Percentiles rank a stretch among this genome's conserved stretches.
phyloP scores from a whole-genome alignment of 2,797 vertebrate species.

The Lutjanus campechanus region DNA sequence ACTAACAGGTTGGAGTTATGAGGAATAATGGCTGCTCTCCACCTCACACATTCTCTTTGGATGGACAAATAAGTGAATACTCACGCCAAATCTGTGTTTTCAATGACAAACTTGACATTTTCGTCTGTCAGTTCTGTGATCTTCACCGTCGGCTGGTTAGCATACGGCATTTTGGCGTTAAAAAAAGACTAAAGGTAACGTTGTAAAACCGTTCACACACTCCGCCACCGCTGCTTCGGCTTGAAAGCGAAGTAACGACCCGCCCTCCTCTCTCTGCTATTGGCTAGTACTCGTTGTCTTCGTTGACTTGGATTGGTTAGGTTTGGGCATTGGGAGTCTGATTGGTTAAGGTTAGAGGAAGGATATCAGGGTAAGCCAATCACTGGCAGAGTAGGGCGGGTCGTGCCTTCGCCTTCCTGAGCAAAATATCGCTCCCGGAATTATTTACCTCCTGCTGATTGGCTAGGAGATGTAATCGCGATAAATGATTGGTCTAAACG shows the following conservation, averaged over 20 bases:
- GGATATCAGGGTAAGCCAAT: no score
- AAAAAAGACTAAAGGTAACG: not conserved
- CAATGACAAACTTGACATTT: conserved; percentile 98
- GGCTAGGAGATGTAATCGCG: not conserved
- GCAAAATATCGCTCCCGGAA: not conserved
- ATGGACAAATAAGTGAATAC: conserved; percentile 45
- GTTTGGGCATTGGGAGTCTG: no score
- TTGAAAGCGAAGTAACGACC: not conserved
- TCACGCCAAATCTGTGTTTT: conserved; percentile 97
- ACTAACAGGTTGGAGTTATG: no score
- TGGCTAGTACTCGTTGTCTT: no score
- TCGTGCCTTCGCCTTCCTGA: no score
- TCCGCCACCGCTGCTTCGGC: not conserved
- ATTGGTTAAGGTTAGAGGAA: no score
- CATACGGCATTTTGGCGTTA: conserved; percentile 90
- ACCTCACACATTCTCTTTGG: not conserved
- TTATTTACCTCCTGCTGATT: conserved; percentile 36
- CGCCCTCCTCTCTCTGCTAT: no score
- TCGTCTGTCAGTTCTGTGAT: conserved; percentile 96
- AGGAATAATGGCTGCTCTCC: conserved; percentile 27
- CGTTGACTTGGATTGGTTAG: no score
- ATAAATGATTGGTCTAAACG: conserved; percentile 39
- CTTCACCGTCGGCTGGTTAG: conserved; percentile 97
- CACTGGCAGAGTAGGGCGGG: no score
- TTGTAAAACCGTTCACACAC: not conserved